phyloP scores from a whole-genome alignment of 2,113 vertebrate species.

The Falco punctatus region DNA sequence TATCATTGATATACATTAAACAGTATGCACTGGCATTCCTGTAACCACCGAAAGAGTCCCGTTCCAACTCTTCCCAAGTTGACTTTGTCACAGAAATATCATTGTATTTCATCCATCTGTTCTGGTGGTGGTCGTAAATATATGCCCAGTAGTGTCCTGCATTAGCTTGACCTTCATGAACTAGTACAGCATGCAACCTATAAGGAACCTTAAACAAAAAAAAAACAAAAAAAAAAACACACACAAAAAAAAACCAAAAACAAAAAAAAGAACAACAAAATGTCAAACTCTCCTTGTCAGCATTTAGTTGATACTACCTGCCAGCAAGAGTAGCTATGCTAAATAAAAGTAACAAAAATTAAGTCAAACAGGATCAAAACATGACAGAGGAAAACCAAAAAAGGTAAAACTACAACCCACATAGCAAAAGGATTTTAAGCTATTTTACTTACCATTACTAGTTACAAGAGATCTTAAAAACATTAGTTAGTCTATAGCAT shows the following conservation, averaged over 20 bases:
- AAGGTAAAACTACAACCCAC: neutral
- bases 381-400: neutral
- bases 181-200: constrained; percentile 93
- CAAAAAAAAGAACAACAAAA: neutral
- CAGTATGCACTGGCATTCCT: constrained; percentile 98
- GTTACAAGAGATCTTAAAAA: neutral
- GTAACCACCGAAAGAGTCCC: constrained; percentile 97
- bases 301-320: neutral
- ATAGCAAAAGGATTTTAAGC: neutral
- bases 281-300: neutral
- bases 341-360: neutral
- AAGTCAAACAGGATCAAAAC: neutral
- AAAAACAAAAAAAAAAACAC: neutral
- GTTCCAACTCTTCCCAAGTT: constrained; percentile 96
- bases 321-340: neutral
- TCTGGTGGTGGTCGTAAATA: constrained; percentile 91
- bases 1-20: constrained; percentile 98
- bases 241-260: too few relatives aligned
- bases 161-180: constrained; percentile 97
- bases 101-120: constrained; percentile 98
- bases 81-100: constrained; percentile 97
- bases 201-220: constrained; percentile 87
- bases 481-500: neutral
- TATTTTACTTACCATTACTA: neutral
- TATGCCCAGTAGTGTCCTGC: constrained; percentile 99